phyloP scores from a whole-genome alignment of 2,797 vertebrate genomes.

The Dicrostonyx torquatus region DNA sequence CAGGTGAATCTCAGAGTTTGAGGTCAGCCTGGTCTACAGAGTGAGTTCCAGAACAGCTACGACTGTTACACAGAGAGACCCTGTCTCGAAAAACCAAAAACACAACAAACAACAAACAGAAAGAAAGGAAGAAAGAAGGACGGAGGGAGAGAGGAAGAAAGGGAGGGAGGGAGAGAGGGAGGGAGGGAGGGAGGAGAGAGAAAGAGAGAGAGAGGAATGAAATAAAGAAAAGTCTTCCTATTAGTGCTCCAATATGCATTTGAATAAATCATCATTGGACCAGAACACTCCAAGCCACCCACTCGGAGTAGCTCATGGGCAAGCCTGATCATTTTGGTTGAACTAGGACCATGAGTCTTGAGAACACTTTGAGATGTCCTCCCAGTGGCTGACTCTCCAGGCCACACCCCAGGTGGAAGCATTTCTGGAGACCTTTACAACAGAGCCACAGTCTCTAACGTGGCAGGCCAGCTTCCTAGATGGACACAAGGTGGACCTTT shows the following conservation, averaged over 20 bases:
- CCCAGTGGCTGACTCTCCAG: neutral
- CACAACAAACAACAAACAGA: neutral
- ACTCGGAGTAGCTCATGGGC: neutral
- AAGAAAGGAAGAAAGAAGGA: neutral
- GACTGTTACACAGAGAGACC: too few species aligned
- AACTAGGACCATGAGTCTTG: neutral
- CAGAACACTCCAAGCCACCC: neutral
- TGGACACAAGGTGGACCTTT: neutral
- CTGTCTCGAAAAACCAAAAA: neutral
- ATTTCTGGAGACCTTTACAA: neutral
- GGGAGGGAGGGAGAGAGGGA: too few species aligned
- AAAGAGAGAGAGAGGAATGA: too few species aligned
- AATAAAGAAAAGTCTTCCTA: slow-evolving; percentile 2
- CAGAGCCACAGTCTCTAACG: neutral
- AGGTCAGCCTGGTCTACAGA: neutral
- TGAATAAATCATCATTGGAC: neutral
- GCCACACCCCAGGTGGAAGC: neutral
- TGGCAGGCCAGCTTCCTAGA: neutral
- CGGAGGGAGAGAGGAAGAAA: too few species aligned
- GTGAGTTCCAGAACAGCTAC: neutral
- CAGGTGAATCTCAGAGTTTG: neutral
- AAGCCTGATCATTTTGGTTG: neutral
- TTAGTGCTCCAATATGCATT: neutral
- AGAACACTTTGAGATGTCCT: neutral
- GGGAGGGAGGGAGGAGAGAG: too few species aligned